Percentiles rank a stretch among this genome's conserved stretches.
Evolutionary conservation across 37 sponge, comb jelly and placozoan species (phyloP).

Genomic region (Lycopodina hypogea): DNA sequence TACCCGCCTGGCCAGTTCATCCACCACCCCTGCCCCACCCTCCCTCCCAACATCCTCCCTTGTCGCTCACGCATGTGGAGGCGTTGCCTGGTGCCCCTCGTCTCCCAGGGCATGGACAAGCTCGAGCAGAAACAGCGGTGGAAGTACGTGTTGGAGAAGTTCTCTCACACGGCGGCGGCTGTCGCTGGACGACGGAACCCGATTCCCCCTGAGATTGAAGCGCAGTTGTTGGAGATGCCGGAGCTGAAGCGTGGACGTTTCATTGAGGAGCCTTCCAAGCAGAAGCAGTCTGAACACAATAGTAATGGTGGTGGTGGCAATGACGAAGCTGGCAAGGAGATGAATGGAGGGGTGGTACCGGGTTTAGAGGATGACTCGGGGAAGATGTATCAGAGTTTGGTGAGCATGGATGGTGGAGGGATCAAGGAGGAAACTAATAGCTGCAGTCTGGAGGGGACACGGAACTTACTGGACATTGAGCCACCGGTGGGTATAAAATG

Average conservation of each 20-base stretch:
- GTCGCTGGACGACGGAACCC: conserved; percentile 39
- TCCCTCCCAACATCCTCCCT: conserved; percentile 61
- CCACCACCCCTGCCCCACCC: conserved; percentile 68
- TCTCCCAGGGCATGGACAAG: conserved; percentile 69
- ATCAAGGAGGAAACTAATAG: neutral
- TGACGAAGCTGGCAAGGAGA: neutral
- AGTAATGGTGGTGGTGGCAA: neutral
- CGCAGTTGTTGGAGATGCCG: conserved; percentile 70
- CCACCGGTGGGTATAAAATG: conserved; percentile 24
- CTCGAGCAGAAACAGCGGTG: conserved; percentile 72
- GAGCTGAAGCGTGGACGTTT: conserved; percentile 72
- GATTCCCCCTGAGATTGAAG: conserved; percentile 39
- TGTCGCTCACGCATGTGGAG: conserved; percentile 83
- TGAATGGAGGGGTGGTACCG: neutral
- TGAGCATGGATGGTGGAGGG: neutral
- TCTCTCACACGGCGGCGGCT: conserved; percentile 55
- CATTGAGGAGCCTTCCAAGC: conserved; percentile 34
- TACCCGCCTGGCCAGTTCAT: conserved; percentile 79
- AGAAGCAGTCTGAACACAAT: neutral
- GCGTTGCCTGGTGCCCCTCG: conserved; percentile 65
- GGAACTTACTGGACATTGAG: conserved; percentile 30
- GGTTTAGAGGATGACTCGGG: neutral
- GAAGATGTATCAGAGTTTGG: neutral
- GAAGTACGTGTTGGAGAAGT: conserved; percentile 76
- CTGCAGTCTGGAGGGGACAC: neutral